Percentiles rank a stretch among this genome's conserved stretches.
Conservation (phyloP, 2,113 vertebrate genomes). For the Bos indicus region DNA sequence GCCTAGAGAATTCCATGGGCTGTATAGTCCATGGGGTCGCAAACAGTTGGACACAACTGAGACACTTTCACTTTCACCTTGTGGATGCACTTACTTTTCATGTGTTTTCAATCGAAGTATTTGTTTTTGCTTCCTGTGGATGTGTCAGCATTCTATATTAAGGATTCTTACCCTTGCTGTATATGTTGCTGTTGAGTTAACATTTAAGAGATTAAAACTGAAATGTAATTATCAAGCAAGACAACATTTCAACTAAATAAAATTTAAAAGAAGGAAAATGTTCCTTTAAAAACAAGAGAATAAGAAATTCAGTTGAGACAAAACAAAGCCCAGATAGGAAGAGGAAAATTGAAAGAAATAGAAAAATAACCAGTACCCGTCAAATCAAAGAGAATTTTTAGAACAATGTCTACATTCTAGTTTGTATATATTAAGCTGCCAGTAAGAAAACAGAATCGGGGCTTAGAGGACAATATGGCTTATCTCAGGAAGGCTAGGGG, state of each 20-base stretch:
- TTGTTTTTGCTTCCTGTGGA: neutral
- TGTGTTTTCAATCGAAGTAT: neutral
- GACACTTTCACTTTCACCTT: neutral
- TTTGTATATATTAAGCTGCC: neutral
- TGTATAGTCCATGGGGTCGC: neutral
- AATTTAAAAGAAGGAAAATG: conserved; percentile 4
- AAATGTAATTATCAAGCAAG: neutral
- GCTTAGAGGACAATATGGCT: neutral
- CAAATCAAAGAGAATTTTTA: conserved; percentile 27
- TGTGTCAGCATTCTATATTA: neutral
- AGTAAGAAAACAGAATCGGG: neutral
- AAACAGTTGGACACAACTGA: neutral
- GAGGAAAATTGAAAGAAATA: neutral
- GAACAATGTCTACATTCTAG: neutral
- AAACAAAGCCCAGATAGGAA: conserved; percentile 11
- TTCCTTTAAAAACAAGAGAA: conserved; percentile 5
- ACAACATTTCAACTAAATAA: neutral
- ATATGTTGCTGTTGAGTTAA: neutral
- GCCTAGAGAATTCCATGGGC: neutral
- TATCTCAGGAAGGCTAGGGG: neutral
- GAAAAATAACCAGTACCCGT: neutral
- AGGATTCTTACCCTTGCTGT: neutral
- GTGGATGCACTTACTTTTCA: neutral
- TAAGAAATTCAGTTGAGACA: neutral
- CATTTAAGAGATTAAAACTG: conserved; percentile 4